These are phyloP conservation scores for Ardeotis arabs DNA, from an alignment of 2,113 vertebrate species.

Conservation along the genomic window DNA sequence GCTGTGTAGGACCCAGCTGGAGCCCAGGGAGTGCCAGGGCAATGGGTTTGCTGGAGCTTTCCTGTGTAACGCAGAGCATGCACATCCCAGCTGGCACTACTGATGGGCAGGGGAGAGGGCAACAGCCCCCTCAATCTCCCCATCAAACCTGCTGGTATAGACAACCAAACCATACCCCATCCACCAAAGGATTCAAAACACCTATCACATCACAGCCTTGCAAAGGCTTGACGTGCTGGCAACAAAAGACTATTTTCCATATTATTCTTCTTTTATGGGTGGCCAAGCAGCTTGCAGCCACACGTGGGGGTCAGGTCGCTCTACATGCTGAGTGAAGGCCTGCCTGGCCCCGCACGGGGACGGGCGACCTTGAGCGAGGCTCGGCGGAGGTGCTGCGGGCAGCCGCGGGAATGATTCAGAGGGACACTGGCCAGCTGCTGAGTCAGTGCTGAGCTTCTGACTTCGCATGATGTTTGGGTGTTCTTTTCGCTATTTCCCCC, in stretches of 20 bases:
- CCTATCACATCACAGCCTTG: background rate
- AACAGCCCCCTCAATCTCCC: background rate
- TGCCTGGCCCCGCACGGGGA: background rate
- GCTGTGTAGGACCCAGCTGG: background rate
- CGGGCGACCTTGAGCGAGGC: background rate
- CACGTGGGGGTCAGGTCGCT: background rate
- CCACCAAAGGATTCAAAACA: background rate
- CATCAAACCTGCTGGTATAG: background rate
- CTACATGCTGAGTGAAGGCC: background rate
- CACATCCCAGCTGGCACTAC: background rate
- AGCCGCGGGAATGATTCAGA: background rate
- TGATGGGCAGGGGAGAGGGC: background rate
- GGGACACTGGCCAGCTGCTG: slow-evolving; percentile 13
- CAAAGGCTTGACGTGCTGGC: background rate
- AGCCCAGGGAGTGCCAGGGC: background rate
- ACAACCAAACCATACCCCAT: background rate
- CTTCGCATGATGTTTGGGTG: background rate
- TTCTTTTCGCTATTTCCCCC: background rate
- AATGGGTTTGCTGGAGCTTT: background rate
- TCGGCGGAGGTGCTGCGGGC: background rate
- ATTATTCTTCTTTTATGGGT: background rate
- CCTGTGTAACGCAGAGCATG: accelerated
- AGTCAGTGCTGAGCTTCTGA: background rate
- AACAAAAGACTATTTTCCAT: background rate
- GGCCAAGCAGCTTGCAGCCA: background rate